Evolutionary conservation across 2,888 invertebrate genomes (phyloP).

Genomic region (Microctonus aethiopoides): DNA sequence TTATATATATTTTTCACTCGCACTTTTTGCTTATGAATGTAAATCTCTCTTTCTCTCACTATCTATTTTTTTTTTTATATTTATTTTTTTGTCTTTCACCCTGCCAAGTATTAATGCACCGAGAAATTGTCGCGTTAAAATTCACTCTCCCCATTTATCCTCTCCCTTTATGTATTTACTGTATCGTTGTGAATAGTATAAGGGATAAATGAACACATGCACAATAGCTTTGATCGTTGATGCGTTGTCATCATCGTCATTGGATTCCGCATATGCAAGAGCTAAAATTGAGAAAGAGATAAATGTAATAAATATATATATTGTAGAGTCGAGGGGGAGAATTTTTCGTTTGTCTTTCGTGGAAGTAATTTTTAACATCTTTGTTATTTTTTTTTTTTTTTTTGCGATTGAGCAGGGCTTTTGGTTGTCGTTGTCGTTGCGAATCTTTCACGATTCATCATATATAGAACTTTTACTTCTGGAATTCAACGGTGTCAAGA

Average conservation of each 20-base stretch:
- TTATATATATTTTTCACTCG: neutral
- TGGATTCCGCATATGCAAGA: slow-evolving; percentile 45
- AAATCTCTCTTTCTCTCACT: neutral
- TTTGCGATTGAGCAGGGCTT: neutral
- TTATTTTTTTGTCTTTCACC: slow-evolving; percentile 2
- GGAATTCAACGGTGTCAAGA: slow-evolving; percentile 60
- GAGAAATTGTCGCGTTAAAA: slow-evolving; percentile 62
- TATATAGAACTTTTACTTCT: slow-evolving; percentile 62
- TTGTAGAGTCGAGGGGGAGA: neutral
- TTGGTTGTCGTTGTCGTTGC: neutral
- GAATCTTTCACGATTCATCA: slow-evolving; percentile 58
- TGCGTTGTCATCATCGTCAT: neutral
- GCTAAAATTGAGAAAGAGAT: neutral
- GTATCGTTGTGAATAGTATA: slow-evolving; percentile 13
- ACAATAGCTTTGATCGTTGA: neutral
- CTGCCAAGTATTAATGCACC: slow-evolving; percentile 59
- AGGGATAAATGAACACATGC: neutral
- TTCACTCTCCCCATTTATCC: slow-evolving; percentile 31
- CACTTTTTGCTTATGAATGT: too few relatives aligned
- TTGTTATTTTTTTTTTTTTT: slow-evolving; percentile 20
- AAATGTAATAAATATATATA: neutral
- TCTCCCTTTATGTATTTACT: slow-evolving; percentile 2
- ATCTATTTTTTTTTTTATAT: neutral
- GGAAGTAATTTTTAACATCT: slow-evolving; percentile 39
- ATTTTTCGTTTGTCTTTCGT: slow-evolving; percentile 39